These are phyloP conservation scores for Catagonus wagneri DNA, from an alignment of 2,113 vertebrate species.

Conservation along the genomic window DNA sequence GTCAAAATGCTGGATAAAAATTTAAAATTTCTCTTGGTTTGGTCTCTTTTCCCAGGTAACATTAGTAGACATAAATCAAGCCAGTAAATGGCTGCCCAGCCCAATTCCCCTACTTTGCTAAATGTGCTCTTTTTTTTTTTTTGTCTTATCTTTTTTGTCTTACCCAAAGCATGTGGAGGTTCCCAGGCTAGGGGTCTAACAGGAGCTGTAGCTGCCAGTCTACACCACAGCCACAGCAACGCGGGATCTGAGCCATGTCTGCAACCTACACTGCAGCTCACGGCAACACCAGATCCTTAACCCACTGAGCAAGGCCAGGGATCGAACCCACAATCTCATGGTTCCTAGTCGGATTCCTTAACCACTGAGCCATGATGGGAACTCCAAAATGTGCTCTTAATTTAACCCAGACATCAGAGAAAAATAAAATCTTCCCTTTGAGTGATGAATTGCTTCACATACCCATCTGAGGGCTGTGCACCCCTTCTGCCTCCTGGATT, in stretches of 20 bases:
- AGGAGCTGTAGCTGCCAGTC: too few relatives aligned
- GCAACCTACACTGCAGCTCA: too few relatives aligned
- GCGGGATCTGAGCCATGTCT: too few relatives aligned
- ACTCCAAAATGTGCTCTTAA: not conserved
- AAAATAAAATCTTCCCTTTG: not conserved
- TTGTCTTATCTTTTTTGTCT: too few relatives aligned
- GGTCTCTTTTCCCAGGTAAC: not conserved
- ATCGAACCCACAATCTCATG: too few relatives aligned
- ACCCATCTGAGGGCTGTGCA: not conserved
- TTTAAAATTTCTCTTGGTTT: not conserved
- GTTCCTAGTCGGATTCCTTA: too few relatives aligned
- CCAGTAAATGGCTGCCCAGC: not conserved
- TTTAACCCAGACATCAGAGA: slow-evolving; percentile 6
- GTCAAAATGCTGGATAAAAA: not conserved
- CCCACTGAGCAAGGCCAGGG: too few relatives aligned
- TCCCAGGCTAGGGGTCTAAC: too few relatives aligned
- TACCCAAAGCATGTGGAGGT: too few relatives aligned
- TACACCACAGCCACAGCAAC: too few relatives aligned
- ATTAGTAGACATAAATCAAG: not conserved
- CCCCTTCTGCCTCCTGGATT: not conserved
- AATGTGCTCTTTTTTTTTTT: slow-evolving; percentile 9
- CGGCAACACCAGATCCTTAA: too few relatives aligned
- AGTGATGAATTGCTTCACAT: not conserved
- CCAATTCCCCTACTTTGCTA: not conserved
- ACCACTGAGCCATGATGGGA: too few relatives aligned